Percentiles rank a stretch among this genome's conserved stretches.
phyloP scores from a whole-genome alignment of 2,113 vertebrate species.

The Genyomyrus donnyi region DNA sequence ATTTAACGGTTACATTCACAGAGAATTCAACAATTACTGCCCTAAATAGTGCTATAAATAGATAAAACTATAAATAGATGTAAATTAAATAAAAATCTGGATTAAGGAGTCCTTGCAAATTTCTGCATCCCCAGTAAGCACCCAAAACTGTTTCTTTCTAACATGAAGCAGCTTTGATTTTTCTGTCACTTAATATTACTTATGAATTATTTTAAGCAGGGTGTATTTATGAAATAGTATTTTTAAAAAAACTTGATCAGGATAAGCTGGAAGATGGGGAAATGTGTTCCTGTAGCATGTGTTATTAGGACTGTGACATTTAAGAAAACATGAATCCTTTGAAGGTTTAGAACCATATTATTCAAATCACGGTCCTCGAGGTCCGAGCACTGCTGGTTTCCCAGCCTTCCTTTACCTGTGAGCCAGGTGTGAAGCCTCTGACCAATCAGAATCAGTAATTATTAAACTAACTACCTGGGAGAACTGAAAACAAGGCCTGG shows the following conservation, averaged over 20 bases:
- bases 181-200: not conserved
- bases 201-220: not conserved
- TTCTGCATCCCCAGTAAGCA: not conserved
- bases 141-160: not conserved
- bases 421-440: too few relatives aligned
- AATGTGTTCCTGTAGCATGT: not conserved
- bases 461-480: too few relatives aligned
- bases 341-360: not conserved
- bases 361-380: too few relatives aligned
- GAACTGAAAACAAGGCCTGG: too few relatives aligned
- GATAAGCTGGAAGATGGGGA: not conserved
- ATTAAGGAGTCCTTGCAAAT: not conserved
- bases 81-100: not conserved
- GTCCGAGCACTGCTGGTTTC: too few relatives aligned
- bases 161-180: not conserved
- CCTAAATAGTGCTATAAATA: not conserved
- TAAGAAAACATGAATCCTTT: not conserved
- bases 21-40: not conserved
- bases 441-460: too few relatives aligned
- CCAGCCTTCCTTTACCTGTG: too few relatives aligned
- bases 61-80: not conserved
- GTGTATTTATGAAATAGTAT: not conserved
- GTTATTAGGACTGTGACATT: not conserved
- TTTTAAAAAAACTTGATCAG: not conserved
- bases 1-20: not conserved